Evolutionary conservation across 2,113 vertebrate species (phyloP).

Genomic region (Phrynosoma blainvillii): DNA sequence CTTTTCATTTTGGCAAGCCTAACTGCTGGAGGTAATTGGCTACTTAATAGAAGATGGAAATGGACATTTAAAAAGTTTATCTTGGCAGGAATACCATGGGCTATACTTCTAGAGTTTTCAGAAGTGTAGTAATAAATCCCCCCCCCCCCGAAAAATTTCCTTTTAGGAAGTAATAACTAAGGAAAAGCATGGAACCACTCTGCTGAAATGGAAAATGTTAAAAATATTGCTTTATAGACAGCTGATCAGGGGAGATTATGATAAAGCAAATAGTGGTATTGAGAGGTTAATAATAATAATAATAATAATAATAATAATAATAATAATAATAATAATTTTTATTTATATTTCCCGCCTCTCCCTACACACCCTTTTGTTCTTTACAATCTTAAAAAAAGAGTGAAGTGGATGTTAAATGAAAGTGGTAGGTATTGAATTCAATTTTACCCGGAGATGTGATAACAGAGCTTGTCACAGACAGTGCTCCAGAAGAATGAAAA

Average conservation of each 20-base stretch:
- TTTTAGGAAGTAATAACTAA: neutral
- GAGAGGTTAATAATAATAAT: neutral
- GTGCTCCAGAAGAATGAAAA: neutral
- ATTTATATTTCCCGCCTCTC: no score
- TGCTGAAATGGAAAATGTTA: neutral
- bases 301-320: no score
- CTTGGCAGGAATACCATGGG: no score
- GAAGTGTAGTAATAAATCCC: neutral
- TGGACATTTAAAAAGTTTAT: no score
- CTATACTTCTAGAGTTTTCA: neutral
- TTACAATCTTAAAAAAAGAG: neutral
- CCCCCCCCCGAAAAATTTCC: neutral
- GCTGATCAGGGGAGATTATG: neutral
- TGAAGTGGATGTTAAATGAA: neutral
- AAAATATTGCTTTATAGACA: neutral
- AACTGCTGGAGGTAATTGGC: no score
- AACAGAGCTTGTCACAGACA: neutral
- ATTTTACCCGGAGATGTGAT: no score
- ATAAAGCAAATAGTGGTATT: neutral
- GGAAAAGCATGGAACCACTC: neutral
- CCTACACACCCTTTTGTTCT: neutral
- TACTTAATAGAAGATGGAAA: no score
- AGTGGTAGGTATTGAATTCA: neutral
- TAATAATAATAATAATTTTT: no score
- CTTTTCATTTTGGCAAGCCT: no score